Evolutionary conservation across 2,113 vertebrate species (phyloP).

Genomic region (Corythaixoides concolor): DNA sequence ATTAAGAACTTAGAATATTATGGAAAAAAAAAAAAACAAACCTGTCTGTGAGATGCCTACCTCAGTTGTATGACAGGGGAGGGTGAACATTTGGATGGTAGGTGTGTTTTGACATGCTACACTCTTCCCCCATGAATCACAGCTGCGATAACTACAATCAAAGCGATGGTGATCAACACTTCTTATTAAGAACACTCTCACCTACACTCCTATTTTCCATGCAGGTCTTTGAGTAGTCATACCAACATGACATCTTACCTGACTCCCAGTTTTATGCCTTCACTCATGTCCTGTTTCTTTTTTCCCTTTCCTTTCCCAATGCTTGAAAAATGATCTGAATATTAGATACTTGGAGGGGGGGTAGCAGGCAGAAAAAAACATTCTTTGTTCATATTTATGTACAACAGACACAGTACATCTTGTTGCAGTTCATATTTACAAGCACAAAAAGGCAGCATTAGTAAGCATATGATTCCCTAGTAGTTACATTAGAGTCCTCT

Average conservation of each 20-base stretch:
- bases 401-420: background rate
- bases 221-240: background rate
- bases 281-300: background rate
- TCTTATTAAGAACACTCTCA: background rate
- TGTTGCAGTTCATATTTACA: background rate
- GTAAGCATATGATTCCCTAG: background rate
- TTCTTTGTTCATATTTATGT: background rate
- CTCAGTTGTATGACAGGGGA: background rate
- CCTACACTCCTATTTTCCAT: background rate
- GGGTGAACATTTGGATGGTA: background rate
- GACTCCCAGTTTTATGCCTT: background rate
- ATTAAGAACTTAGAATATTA: background rate
- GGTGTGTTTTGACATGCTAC: conserved; percentile 16
- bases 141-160: background rate
- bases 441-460: background rate
- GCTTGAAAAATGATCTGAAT: background rate
- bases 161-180: background rate
- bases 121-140: background rate
- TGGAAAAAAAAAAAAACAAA: background rate
- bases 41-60: background rate
- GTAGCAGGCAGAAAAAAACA: background rate
- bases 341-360: background rate
- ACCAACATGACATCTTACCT: background rate
- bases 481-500: background rate
- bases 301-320: background rate